Evolutionary conservation across 2,888 invertebrate genomes (phyloP), one percentile per base, ranked within the genome.

Genomic region (Xylophagus ater): DNA sequence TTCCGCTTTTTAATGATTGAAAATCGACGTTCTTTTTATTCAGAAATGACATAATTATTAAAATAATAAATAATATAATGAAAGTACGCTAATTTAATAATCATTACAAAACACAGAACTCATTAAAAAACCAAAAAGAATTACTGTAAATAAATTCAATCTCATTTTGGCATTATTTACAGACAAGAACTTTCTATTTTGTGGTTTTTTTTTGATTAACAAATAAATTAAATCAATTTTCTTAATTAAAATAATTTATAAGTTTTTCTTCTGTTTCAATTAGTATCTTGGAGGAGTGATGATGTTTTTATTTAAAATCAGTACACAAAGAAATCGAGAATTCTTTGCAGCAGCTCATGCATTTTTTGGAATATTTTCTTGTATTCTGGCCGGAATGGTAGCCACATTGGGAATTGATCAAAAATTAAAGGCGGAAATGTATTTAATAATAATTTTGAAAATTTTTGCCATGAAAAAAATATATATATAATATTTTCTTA

Each of bases 361-460:
- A 12, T 37, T 37, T 14, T 37, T 37, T 14, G 37, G 37, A 17
- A 31, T 37, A 9, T 37, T 37, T 13, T 18, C 20, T 25, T 25
- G 19, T 19, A n/a, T 37, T 8, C 12, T 37, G 3, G 31, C 31
- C 3, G 23, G 30, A n/a, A 24, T 30, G 14, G 37, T 37, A 10
- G 24, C 37, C 7, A 21, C 25, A 4, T 18, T 37, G n/a, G 37
- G 37, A 3, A 18, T 37, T 4, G 17, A 30, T 25, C 17, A 18
- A 5, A 9, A 10, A 18, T 12, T 31, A 12, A 37, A 23, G n/a
- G 12, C 12, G 3, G 23, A 17, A 4, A 31, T 31, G 37, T 37
- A 25, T 24, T 30, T 8, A 17, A 24, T 25, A 18, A 13, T 17
- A 4, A 30, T 4, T 36, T 29, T n/a, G 10, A 9, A 18, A 12